phyloP scores from a whole-genome alignment of 1,140 invertebrate genomes.

The Papilio xuthus region DNA sequence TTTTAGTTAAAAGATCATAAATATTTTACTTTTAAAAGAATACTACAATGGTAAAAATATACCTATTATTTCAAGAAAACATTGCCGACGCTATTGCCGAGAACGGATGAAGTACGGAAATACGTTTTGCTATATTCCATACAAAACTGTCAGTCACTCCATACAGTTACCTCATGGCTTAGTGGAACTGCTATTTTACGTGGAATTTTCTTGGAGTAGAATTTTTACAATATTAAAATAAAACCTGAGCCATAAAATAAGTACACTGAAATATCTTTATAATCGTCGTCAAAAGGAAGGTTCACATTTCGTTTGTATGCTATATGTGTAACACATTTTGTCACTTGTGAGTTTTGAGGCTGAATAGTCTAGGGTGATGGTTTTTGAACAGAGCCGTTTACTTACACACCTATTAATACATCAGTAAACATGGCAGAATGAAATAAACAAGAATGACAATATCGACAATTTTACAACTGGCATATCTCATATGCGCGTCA shows the following conservation, averaged over 20 bases:
- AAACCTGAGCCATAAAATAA: not conserved
- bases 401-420: not conserved
- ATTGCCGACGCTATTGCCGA: not conserved
- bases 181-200: not conserved
- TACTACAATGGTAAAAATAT: not conserved
- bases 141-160: not conserved
- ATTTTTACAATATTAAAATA: not conserved
- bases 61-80: not conserved
- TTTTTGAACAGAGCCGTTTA: not conserved
- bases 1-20: not conserved
- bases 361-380: not conserved
- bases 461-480: not conserved
- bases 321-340: too few relatives aligned
- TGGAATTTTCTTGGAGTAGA: not conserved
- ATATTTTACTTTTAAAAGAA: not conserved
- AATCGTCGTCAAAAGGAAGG: too few relatives aligned
- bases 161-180: not conserved
- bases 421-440: not conserved
- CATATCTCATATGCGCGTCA: conserved; percentile 4
- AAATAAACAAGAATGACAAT: not conserved
- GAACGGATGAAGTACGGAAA: conserved; percentile 5
- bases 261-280: not conserved
- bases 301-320: too few relatives aligned
- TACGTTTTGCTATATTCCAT: conserved; percentile 12
- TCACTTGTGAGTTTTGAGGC: not conserved